Percentiles rank a stretch among this genome's conserved stretches.
Evolutionary conservation across 2,113 vertebrate species (phyloP).

Genomic region (Morone saxatilis): DNA sequence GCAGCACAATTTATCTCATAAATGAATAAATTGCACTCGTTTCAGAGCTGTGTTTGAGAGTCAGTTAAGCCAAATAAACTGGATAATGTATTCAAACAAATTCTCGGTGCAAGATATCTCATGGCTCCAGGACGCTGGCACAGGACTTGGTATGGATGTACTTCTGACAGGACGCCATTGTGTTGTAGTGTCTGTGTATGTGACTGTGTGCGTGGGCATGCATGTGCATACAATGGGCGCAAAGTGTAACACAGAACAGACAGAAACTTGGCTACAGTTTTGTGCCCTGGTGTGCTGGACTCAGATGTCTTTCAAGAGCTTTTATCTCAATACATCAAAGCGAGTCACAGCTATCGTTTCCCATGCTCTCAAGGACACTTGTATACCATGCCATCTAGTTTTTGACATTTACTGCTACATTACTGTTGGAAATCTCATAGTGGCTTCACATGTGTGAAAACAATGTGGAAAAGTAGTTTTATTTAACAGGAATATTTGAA

Average conservation of each 20-base stretch:
- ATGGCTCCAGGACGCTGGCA: conserved; percentile 65
- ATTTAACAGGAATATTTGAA: too few species aligned
- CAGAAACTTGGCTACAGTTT: conserved; percentile 55
- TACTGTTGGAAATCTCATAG: neutral
- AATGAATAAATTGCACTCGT: conserved; percentile 51
- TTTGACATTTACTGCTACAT: conserved; percentile 15
- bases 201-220: conserved; percentile 1
- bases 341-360: conserved; percentile 7
- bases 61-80: conserved; percentile 38
- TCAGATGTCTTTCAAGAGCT: conserved; percentile 42
- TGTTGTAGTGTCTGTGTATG: conserved; percentile 38
- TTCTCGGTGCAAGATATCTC: conserved; percentile 48
- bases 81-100: conserved; percentile 57
- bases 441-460: neutral
- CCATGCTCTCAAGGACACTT: conserved; percentile 32
- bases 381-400: neutral
- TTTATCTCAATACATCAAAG: conserved; percentile 46
- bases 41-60: conserved; percentile 49
- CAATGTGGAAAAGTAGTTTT: neutral
- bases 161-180: conserved; percentile 69
- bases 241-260: conserved; percentile 44
- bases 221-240: conserved; percentile 30
- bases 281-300: conserved; percentile 42
- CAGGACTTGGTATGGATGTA: conserved; percentile 58
- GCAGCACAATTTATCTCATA: conserved; percentile 6